Evolutionary conservation across 2,113 vertebrate species (phyloP), one percentile per base, ranked within the genome.

Genomic region (Thamnaconus septentrionalis): DNA sequence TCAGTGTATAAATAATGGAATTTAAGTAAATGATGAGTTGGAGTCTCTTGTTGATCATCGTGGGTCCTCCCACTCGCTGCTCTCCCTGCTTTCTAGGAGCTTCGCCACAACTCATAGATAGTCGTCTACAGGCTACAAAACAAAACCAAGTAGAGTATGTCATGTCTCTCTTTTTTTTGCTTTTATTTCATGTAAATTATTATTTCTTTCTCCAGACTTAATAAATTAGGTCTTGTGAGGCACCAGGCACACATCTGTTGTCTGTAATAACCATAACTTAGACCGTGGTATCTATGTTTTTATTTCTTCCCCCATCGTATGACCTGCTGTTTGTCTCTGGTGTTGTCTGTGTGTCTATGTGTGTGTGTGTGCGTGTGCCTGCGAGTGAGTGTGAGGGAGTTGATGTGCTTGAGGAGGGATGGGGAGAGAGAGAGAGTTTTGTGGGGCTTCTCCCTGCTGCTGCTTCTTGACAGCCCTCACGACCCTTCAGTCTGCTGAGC

Each of bases 131-230:
- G 80, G 69, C 70, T 83, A 69, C 75, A 80, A 71, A 60, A 64
- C 69, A 76, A 73, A 77, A 66, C 72, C 79, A 81, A 71, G 68
- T 82, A 83, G 78, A 72, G 43, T 40, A 46, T 69, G 68, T 85
- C 51, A 58, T 59, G 49, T 71, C 71, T 50, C 8, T 75, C 66
- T 63, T 57, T 83, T 82, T 64, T 48, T 78, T 91, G 18, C 18
- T 31, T 31, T 31, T 31, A 31, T 31, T 31, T 31, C 18, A 31
- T 31, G 86, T 91, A 91, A 90, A 86, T 92, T 89, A 90, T 82
- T 85, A 31, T 31, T 31, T 31, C 18, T 90, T 73, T 52, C 82
- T 73, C 65, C 79, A 59, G 73, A 79, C 58, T 74, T 84, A 58
- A 61, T 49, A 63, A 59, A 0, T 75, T 81, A 6, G 70, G 81